A percentile compares a stretch with the other conserved stretches of the same genome.
Evolutionary conservation across 2,797 vertebrate species (phyloP).

Genomic region (Dallia pectoralis): DNA sequence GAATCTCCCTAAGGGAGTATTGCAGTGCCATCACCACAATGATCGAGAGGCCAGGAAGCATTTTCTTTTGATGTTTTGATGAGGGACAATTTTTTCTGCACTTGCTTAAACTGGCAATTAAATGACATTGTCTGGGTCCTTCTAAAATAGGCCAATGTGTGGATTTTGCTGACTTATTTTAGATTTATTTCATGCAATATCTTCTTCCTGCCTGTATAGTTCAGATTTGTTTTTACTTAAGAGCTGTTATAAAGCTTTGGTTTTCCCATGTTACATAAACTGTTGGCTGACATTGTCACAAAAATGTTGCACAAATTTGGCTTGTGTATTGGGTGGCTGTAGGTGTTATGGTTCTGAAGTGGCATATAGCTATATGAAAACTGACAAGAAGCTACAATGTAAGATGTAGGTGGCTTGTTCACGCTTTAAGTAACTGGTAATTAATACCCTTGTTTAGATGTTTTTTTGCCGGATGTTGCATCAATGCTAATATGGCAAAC

Average conservation of each 20-base stretch:
- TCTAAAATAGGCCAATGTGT: not conserved
- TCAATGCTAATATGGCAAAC: too few relatives aligned
- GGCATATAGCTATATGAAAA: too few relatives aligned
- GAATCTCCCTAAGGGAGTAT: constrained; percentile 22
- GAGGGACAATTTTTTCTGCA: constrained; percentile 17
- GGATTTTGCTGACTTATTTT: not conserved
- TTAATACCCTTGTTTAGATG: too few relatives aligned
- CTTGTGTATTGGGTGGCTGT: too few relatives aligned
- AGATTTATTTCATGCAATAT: not conserved
- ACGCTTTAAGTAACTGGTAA: too few relatives aligned
- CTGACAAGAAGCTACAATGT: too few relatives aligned
- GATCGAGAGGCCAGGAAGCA: constrained; percentile 8
- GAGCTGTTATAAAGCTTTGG: not conserved
- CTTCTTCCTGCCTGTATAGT: not conserved
- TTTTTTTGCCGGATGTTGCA: too few relatives aligned
- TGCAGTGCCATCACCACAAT: constrained; percentile 12
- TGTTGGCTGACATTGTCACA: too few relatives aligned
- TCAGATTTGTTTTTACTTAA: not conserved
- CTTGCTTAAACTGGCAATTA: constrained; percentile 16
- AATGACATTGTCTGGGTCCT: constrained; percentile 32
- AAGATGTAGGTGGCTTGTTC: too few relatives aligned
- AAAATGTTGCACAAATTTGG: too few relatives aligned
- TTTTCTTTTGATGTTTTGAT: constrained; percentile 27
- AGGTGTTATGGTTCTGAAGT: too few relatives aligned
- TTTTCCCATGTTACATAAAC: not conserved